Conservation (phyloP, 2,113 vertebrate genomes). For the Tetraodon nigroviridis region DNA sequence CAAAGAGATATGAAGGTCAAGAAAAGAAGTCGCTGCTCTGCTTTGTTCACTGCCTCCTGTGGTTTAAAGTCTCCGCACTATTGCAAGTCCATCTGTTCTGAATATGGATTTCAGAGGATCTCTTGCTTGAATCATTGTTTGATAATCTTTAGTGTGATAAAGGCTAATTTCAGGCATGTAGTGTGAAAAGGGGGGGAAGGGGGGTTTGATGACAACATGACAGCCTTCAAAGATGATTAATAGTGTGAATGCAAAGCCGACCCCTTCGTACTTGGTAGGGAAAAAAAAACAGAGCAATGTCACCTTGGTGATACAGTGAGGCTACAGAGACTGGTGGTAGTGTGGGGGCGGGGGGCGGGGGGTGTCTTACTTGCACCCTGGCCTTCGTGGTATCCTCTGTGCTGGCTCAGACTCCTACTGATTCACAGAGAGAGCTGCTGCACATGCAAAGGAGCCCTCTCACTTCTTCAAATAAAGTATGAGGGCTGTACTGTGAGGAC, state of each 20-base stretch:
- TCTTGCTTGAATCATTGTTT: slow-evolving; percentile 26
- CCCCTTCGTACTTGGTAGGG: slow-evolving; percentile 44
- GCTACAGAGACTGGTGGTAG: slow-evolving; percentile 43
- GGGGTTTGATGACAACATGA: slow-evolving; percentile 26
- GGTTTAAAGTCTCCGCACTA: no score
- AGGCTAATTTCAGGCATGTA: slow-evolving; percentile 54
- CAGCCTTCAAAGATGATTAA: slow-evolving; percentile 59
- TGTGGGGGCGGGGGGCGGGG: slow-evolving; percentile 34
- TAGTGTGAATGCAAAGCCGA: slow-evolving; percentile 35
- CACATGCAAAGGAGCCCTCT: slow-evolving; percentile 35
- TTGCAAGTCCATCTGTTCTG: no score
- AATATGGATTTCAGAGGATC: slow-evolving; percentile 4
- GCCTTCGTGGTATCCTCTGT: slow-evolving; percentile 54
- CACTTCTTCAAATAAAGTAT: slow-evolving; percentile 33
- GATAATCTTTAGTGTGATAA: slow-evolving; percentile 50
- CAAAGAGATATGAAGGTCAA: background rate
- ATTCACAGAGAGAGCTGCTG: slow-evolving; percentile 34
- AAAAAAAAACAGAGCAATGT: slow-evolving; percentile 63
- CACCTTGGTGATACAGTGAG: slow-evolving; percentile 66
- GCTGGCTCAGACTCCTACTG: slow-evolving; percentile 30
- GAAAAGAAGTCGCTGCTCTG: slow-evolving; percentile 1
- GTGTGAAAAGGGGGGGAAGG: background rate
- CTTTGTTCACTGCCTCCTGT: slow-evolving; percentile 1
- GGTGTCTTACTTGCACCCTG: slow-evolving; percentile 64
- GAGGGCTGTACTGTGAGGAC: slow-evolving; percentile 22